Evolutionary conservation across 1,140 invertebrate genomes (phyloP), one percentile per base, ranked within the genome.

Genomic region (Oscheius sp.): DNA sequence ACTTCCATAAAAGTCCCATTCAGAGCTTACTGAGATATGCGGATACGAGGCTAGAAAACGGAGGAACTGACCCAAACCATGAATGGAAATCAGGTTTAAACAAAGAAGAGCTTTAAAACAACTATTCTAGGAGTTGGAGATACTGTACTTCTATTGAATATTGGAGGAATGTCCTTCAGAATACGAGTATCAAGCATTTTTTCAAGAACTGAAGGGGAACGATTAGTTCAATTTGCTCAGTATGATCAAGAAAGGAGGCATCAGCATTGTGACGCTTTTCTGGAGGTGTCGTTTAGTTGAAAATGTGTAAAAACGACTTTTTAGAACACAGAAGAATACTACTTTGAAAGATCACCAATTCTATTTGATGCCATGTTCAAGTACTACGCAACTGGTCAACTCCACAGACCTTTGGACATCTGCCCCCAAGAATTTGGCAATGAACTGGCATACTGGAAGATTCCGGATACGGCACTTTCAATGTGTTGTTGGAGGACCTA

Each of bases 311-410:
- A 63, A 26, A 1, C 1, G 23, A 52, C 20, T 59, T 68, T 75
- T 62, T 42, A 76, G 71, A 23, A 49, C 1, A 74, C 77, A 23
- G 62, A 77, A 34, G 76, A 77, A 63, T 77, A 77, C 62, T 77
- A 76, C 65, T 77, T 77, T 29, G 76, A 77, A 67, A 46, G 76
- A 15, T 77, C 76, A 0, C 58, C 76, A 10, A 62, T 72, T 23
- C 69, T 77, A 31, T 77, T 77, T 49, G 76, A 77, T 52, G 64
- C 74, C 13, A 65, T 77, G 20, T 70, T 69, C 68, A 75, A 77
- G 55, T 77, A 68, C 52, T 77, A 77, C 58, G 68, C 76, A 59
- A 78, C 76, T 38, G 76, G 76, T 4, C 72, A 74, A 32, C 55
- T 74, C 13, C 72, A 74, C 28, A 18, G 72, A 28, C 72, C 72